Base-by-base conservation (phyloP, 2,888 invertebrate genomes). In the Itoplectis maculator region DNA sequence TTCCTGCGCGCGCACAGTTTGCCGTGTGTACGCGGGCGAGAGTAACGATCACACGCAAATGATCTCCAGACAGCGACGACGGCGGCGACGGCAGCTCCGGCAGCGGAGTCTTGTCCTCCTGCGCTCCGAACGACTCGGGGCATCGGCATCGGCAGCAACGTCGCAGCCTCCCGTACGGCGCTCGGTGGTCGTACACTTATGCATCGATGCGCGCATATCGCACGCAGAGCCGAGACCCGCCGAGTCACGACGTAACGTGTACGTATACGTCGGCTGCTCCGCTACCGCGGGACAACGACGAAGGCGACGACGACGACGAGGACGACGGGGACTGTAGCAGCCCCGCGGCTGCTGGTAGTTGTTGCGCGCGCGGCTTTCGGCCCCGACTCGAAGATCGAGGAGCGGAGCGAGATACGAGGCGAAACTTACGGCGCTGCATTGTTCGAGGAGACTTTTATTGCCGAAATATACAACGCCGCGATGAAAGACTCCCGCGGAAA, bases 1-100 rank as follows among this genome's bases (percentile, higher is more conserved):
- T 74, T 35, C 56, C 74, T 66, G 20, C 45, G 45, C 29, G 11
- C 45, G 45, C 29, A 6, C 47, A 35, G 56, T 51, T 18, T 23
- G 54, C 42, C 37, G 54, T 70, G 35, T 56, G 35, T 54, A 78
- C 29, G 37, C 61, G 45, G 9, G n/a, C 69, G 73, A 59, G 56
- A 81, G 69, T 72, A 78, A 75, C 81, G 87, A 84, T 88, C 81
- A 87, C 81, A 85, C 86, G 87, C 86, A 83, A 86, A 88, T 81
- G 85, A 88, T 85, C 84, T 75, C 75, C 81, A 11, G 56, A n/a
- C n/a, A n/a, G n/a, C n/a, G n/a, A n/a, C n/a, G n/a, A n/a, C n/a
- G n/a, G n/a, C n/a, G n/a, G 20, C 54, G 37, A 40, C 51, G 13
- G 63, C 15, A 29, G 74, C 49, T 74, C 29, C 23, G 51, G 20